Evolutionary conservation across 2,113 vertebrate genomes (phyloP), one percentile per base, ranked within the genome.

Genomic region (Nycticryphes semicollaris): DNA sequence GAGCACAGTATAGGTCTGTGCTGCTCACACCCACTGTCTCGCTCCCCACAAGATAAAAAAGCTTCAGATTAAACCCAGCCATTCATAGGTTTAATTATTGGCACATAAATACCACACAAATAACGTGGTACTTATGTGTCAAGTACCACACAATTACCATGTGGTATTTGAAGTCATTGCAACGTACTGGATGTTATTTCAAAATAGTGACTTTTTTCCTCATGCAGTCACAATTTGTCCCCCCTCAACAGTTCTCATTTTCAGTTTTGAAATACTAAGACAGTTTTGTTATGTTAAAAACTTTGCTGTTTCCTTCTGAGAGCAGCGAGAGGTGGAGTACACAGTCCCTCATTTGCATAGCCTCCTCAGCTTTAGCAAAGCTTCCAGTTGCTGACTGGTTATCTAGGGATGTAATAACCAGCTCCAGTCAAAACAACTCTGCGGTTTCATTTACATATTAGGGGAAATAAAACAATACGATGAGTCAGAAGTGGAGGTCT

Each of bases 341-440:
- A 1, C 23, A 28, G 41, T 19, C 41, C 9, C 63, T 89, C 13
- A 60, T 95, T 93, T 89, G 82, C 91, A 91, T 93, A 28, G 24
- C 24, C 33, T 62, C 54, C 30, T 54, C 3, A 0, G 45, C 76
- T 60, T 37, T 4, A 62, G 83, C 80, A 41, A 63, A 76, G 74
- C 56, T 51, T 9, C 74, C 13, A 68, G 63, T 72, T 53, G 88
- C 81, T 72, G 47, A 4, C 31, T 63, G 75, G 66, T 53, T 83
- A 78, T 90, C 59, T 74, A 87, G 76, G 89, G 93, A 74, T 93
- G 89, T 7, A 43, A 59, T 14, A 80, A 54, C 30, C 73, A 67
- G 60, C 83, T 48, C 50, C 95, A 84, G 96, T 75, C 93, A 93
- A 63, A 95, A 92, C 96, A 97, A 27, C n/a, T 19, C 85, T 78